A percentile compares a stretch with the other conserved stretches of the same genome.
These are phyloP conservation scores for Myocastor coypus DNA, from an alignment of 2,113 vertebrate genomes.

Conservation along the genomic window DNA sequence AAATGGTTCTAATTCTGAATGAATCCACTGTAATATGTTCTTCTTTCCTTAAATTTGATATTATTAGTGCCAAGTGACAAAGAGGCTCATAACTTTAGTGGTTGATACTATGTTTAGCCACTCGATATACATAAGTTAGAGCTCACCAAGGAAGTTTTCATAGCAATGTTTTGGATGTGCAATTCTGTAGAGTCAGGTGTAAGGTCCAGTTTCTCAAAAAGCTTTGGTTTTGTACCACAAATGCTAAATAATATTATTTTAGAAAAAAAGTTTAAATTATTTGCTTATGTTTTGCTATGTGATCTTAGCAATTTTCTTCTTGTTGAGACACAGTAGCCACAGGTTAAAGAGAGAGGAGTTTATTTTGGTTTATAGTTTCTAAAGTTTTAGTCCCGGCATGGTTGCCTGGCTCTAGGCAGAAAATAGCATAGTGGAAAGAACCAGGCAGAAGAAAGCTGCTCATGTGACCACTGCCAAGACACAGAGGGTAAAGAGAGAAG, in stretches of 20 bases:
- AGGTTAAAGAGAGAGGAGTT: neutral
- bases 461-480: neutral
- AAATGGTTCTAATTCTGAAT: neutral
- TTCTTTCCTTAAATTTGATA: conserved; percentile 11
- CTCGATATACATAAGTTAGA: conserved; percentile 55
- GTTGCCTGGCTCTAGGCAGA: neutral
- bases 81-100: conserved; percentile 31
- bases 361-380: neutral
- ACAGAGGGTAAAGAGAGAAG: neutral
- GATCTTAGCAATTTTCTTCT: neutral
- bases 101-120: conserved; percentile 29
- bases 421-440: neutral
- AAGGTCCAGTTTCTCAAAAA: conserved; percentile 58
- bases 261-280: conserved; percentile 67
- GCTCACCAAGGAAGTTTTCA: conserved; percentile 2
- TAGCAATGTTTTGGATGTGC: conserved; percentile 28
- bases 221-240: conserved; percentile 32
- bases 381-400: neutral
- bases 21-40: conserved; percentile 5
- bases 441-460: neutral
- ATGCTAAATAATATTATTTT: conserved; percentile 73
- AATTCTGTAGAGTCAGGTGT: conserved; percentile 46
- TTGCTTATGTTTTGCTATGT: conserved; percentile 48
- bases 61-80: conserved; percentile 31
- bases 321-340: neutral